These are phyloP conservation scores for Falco punctatus DNA, from an alignment of 2,113 vertebrate species.

Conservation along the genomic window DNA sequence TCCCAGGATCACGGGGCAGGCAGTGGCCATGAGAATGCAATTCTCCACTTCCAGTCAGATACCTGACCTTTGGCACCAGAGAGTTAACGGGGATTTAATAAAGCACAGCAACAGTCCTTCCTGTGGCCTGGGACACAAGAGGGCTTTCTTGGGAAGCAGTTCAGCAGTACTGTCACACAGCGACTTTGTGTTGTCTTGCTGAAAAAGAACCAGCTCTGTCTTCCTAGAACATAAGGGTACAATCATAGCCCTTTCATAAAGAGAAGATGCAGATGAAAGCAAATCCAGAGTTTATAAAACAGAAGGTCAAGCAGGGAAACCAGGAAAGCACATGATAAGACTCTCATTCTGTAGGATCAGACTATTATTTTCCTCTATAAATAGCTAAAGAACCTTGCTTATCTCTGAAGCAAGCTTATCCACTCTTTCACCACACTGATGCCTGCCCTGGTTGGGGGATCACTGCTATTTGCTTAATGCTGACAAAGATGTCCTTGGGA, in stretches of 20 bases:
- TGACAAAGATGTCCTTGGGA: background rate
- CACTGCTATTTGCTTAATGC: background rate
- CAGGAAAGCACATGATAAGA: background rate
- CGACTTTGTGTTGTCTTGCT: background rate
- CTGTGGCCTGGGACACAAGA: background rate
- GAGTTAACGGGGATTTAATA: background rate
- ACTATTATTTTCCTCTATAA: background rate
- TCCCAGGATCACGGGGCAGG: background rate
- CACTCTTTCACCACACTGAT: background rate
- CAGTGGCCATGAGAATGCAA: background rate
- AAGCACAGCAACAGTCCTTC: background rate
- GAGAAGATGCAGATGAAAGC: background rate
- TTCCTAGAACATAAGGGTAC: background rate
- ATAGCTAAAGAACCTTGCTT: background rate
- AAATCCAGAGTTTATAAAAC: background rate
- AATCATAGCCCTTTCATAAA: background rate
- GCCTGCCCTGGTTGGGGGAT: background rate
- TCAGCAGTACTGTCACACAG: background rate
- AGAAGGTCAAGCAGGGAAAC: background rate
- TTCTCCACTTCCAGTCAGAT: background rate
- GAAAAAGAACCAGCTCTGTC: background rate
- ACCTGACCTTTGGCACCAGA: background rate
- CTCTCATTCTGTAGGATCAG: background rate
- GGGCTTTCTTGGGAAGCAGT: background rate
- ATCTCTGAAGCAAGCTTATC: background rate